Percentiles rank a stretch among this genome's conserved stretches.
Evolutionary conservation across 2,797 vertebrate genomes (phyloP).

Genomic region (Heteromormyrus szaboi): DNA sequence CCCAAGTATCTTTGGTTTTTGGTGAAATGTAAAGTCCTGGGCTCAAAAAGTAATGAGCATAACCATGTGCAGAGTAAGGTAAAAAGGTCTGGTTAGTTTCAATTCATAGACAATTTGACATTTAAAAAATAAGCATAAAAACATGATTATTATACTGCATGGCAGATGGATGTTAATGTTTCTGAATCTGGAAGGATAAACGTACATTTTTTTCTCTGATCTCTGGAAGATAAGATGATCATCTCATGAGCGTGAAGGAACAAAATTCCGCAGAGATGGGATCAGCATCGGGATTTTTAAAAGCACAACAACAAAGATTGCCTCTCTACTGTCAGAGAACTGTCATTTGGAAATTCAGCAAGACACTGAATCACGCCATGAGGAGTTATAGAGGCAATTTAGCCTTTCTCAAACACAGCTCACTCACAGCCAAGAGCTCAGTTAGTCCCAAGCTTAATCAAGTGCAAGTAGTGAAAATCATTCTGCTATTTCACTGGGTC

Average conservation of each 20-base stretch:
- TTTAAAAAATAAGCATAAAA: neutral
- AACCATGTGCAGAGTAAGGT: neutral
- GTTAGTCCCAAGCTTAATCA: slow-evolving; percentile 53
- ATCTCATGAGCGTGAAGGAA: neutral
- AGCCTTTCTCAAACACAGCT: slow-evolving; percentile 29
- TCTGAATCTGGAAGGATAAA: neutral
- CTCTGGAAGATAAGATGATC: neutral
- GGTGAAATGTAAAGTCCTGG: neutral
- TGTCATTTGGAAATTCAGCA: slow-evolving; percentile 19
- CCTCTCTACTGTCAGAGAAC: neutral
- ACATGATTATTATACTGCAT: neutral
- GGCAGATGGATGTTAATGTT: neutral
- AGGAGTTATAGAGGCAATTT: slow-evolving; percentile 33
- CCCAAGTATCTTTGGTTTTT: neutral
- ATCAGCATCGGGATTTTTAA: neutral
- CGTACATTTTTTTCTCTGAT: neutral
- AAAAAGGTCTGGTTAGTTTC: neutral
- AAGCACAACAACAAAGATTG: slow-evolving; percentile 12
- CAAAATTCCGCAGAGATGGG: neutral
- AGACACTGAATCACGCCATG: slow-evolving; percentile 9
- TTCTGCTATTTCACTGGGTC: slow-evolving; percentile 61
- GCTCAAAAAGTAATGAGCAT: neutral
- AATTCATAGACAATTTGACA: neutral
- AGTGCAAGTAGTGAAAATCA: slow-evolving; percentile 58
- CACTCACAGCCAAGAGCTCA: slow-evolving; percentile 37